Evolutionary conservation across 2,113 vertebrate genomes (phyloP), one percentile per base, ranked within the genome.

Genomic region (Athene noctua): DNA sequence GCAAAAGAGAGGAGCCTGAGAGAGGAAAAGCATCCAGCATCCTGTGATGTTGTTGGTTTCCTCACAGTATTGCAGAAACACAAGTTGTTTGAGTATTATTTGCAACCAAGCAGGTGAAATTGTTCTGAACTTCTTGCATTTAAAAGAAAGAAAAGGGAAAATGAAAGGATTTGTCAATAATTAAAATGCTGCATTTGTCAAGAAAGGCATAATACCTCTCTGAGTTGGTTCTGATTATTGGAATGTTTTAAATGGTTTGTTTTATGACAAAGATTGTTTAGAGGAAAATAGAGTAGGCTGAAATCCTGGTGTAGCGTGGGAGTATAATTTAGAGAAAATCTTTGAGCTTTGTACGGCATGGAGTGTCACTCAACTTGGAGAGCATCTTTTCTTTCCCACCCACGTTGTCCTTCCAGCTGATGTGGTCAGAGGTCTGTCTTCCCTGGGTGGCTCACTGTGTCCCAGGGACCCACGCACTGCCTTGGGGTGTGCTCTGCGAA

Each of bases 221-320:
- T 5, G 27, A 81, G 61, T 42, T 86, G 71, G 51, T 94, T 80
- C 67, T 87, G 82, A 51, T 86, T 74, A 36, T 51, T 85, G 89
- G 83, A 91, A 77, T 26, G 73, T 40, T 86, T 73, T 63, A 80
- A 96, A 81, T 40, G 71, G 51, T 80, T 95, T 96, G 68, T 90
- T 94, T 80, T 80, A 66, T 71, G 78, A 80, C 65, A 84, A 62
- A 92, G 72, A 70, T 88, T 94, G 72, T 90, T 94, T 83, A 85
- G 88, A 54, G 81, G 68, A 68, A 92, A 87, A 89, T 16, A 85
- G 70, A 71, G 66, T 51, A 47, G 82, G 71, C 47, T 80, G 82
- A 84, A 86, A 36, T 68, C 70, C 70, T 29, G 19, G n/a, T 59
- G 84, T 36, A 38, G 34, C 27, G 75, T 96, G 70, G 91, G 90